Evolutionary conservation across 2,113 vertebrate genomes (phyloP), one percentile per base, ranked within the genome.

Genomic region (Vidua macroura): DNA sequence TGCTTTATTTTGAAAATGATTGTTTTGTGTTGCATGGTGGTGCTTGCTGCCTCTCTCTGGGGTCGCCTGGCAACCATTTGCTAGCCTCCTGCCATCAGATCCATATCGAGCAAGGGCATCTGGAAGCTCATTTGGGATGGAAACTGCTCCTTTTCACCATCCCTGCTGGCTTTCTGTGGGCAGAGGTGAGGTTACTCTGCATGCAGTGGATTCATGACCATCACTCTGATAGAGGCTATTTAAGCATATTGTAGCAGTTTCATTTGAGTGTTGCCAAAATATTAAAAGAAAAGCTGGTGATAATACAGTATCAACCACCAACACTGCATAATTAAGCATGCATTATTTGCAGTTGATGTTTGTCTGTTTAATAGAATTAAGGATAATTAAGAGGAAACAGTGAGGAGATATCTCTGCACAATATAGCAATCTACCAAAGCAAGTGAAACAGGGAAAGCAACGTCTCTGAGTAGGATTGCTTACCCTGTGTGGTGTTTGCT

Each of bases 341-440:
- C 43, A 84, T 95, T 96, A 93, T 96, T 93, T 96, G 90, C n/a
- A 90, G 69, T 83, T 90, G 73, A 88, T 96, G 60, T 94, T 95
- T 96, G 90, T 86, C 95, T 86, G 73, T 93, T 93, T 95, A 86
- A 93, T 93, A 86, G 80, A 94, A 96, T 97, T 96, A 96, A 84
- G 76, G 88, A 69, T 86, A 95, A 96, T 94, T 95, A 96, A 88
- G 88, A 82, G 60, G 79, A 96, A 86, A 81, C 49, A 88, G 70
- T 44, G 84, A 94, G 68, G 91, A 83, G 83, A 86, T 85, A 93
- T 68, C 60, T 79, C 39, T 84, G 53, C 58, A 78, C 66, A 86
- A 53, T 53, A 17, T 14, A 83, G 19, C 10, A 67, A 67, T 63
- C 13, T 46, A 83, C 51, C 39, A 93, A 80, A 92, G 69, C 56